Evolutionary conservation across 30 jellyfish, hydroid and myxozoan genomes (phyloP).

Genomic region (Haliclystus octoradiatus): DNA sequence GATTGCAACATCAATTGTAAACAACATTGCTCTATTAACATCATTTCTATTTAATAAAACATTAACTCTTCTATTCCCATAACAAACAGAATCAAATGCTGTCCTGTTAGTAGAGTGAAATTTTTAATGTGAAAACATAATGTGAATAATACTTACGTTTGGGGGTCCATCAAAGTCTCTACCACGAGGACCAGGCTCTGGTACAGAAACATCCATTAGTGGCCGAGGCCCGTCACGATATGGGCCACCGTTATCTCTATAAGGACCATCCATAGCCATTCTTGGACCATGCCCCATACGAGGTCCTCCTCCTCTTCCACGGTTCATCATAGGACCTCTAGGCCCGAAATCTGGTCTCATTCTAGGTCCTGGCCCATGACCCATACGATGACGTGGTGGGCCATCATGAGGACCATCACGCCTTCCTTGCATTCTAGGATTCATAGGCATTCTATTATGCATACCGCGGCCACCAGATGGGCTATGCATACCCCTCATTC

Average conservation of each 20-base stretch:
- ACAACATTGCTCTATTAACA: too few relatives aligned
- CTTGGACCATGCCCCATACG: slow-evolving; percentile 1
- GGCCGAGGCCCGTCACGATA: background rate
- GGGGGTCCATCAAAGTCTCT: background rate
- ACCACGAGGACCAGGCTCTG: background rate
- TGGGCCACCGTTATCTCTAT: background rate
- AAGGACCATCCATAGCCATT: background rate
- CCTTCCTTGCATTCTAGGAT: too few relatives aligned
- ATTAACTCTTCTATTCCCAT: too few relatives aligned
- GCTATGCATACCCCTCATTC: background rate
- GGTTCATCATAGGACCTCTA: background rate
- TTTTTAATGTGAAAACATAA: too few relatives aligned
- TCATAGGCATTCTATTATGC: background rate
- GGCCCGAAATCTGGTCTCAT: background rate
- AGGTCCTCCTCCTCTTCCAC: background rate
- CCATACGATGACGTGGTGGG: background rate
- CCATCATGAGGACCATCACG: too few relatives aligned
- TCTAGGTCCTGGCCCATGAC: background rate
- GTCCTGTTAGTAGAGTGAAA: too few relatives aligned
- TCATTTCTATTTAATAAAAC: too few relatives aligned
- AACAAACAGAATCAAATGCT: too few relatives aligned
- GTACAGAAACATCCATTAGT: background rate
- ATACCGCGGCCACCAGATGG: background rate
- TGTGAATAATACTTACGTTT: too few relatives aligned
- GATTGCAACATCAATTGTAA: too few relatives aligned